Evolutionary conservation across 2,888 invertebrate species (phyloP), one percentile per base, ranked within the genome.

Genomic region (Eutolmus rufibarbis): DNA sequence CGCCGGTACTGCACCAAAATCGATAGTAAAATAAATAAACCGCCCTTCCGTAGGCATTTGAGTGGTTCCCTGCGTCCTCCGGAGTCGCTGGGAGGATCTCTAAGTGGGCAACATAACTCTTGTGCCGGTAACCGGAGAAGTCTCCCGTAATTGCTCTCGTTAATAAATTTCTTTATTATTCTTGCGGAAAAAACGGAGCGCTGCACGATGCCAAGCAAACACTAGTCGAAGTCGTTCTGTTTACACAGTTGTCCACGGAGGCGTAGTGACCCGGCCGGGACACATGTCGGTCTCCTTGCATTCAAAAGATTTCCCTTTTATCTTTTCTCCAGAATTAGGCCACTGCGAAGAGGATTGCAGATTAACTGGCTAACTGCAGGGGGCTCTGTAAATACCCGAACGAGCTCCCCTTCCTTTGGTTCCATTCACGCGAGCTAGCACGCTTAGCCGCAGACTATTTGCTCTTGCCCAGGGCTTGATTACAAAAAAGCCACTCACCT

Each of bases 221-320:
- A 76, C 28, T 28, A 31, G 28, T 74, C 43, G 74, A n/a, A n/a
- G 40, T 37, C 34, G 40, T 37, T 66, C 66, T 76, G 76, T 76
- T 76, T 76, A 76, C 76, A 76, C 76, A 76, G 76, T 37, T 76
- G 76, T 34, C 76, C 76, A 76, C 40, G 28, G 76, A 76, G 76
- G 76, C 34, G 40, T n/a, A 76, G 34, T 76, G 76, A 76, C 66
- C 66, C 19, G 12, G 14, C 74, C n/a, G 74, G 74, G 31, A 76
- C 40, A 76, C 37, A 34, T 76, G 34, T 28, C 76, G 76, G 76
- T 34, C n/a, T 40, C 37, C 19, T 34, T 40, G 76, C 76, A 76
- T 76, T 66, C 76, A 76, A 37, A 57, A 23, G 51, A 51, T 51
- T 51, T 51, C 51, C 51, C 51, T 51, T 51, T 51, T 28, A 66